Evolutionary conservation across 2,113 vertebrate genomes (phyloP).

Genomic region (Anguilla rostrata): DNA sequence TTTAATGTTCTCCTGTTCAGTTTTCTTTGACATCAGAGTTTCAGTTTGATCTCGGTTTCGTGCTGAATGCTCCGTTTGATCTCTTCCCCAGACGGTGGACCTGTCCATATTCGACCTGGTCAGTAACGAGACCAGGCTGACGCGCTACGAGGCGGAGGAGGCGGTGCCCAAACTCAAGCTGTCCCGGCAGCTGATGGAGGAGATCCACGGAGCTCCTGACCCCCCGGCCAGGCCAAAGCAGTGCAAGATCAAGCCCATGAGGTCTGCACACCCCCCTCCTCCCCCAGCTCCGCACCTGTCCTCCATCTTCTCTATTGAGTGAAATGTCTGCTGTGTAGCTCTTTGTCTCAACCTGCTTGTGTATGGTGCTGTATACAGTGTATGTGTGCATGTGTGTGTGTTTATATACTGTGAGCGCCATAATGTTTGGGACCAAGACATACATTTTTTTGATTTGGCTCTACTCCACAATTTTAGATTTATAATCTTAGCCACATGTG

Average conservation of each 20-base stretch:
- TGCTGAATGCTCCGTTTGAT: background rate
- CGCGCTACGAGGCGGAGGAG: constrained; percentile 80
- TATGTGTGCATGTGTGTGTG: too few relatives aligned
- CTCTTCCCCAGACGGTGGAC: constrained; percentile 68
- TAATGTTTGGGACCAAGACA: too few relatives aligned
- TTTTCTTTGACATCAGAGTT: too few relatives aligned
- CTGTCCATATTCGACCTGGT: constrained; percentile 84
- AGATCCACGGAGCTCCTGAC: constrained; percentile 79
- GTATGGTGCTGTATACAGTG: too few relatives aligned
- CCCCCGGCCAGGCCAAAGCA: constrained; percentile 71
- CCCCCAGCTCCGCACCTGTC: too few relatives aligned
- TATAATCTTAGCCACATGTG: too few relatives aligned
- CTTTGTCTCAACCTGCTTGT: background rate
- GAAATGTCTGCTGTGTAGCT: background rate
- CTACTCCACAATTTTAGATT: too few relatives aligned
- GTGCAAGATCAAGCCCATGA: constrained; percentile 87
- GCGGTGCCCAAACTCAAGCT: constrained; percentile 82
- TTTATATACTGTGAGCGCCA: too few relatives aligned
- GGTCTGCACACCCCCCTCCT: constrained; percentile 56
- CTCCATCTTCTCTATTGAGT: background rate
- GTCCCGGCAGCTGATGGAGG: constrained; percentile 84
- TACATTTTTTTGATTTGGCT: too few relatives aligned
- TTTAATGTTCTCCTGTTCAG: too few relatives aligned
- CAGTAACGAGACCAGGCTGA: constrained; percentile 81
- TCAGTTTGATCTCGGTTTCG: background rate